Base-by-base conservation (phyloP, 2,113 vertebrate species). In the Caretta caretta region DNA sequence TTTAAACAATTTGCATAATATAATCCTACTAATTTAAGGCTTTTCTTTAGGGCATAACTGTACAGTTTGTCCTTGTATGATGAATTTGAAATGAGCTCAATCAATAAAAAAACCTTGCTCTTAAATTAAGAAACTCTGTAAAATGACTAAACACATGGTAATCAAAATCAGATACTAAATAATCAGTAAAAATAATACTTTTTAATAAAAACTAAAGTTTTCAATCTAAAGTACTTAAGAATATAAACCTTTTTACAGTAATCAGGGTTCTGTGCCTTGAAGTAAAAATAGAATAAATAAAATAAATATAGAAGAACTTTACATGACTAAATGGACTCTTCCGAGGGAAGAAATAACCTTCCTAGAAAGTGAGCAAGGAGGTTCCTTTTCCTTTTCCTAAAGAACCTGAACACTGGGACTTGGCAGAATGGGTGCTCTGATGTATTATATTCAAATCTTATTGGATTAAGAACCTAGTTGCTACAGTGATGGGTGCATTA, bases 1-100 rank as follows among this genome's bases (percentile, higher is more conserved):
- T 99, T 97, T 95, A 94, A 98, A 98, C 93, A 96, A 97, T 98
- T 97, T 97, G 97, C 98, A 98, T 99, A 99, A 98, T 98, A 98
- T 92, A 94, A 96, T 92, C 87, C 85, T 90, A 89, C 79, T 93
- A 93, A 92, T 95, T 96, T 94, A 93, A 97, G 97, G 94, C 93
- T 98, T 98, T 96, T 72, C 93, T 97, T 92, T 94, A 94, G 84
- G 85, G 46, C 93, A 93, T 80, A 95, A 87, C 82, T 96, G 29
- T 96, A 65, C 82, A 92, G n/a, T 90, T 93, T 96, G 13, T 96
- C 87, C 80, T 87, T 89, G 72, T 49, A 48, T 95, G 96, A 95
- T 88, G 92, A 96, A 97, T 97, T 90, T 89, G 93, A 88, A 97
- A 92, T 46, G 89, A 86, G 48, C 8, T 97, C 92, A 96, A 89